phyloP scores from a whole-genome alignment of 2,113 vertebrate genomes.

The Sisor rabdophorus region DNA sequence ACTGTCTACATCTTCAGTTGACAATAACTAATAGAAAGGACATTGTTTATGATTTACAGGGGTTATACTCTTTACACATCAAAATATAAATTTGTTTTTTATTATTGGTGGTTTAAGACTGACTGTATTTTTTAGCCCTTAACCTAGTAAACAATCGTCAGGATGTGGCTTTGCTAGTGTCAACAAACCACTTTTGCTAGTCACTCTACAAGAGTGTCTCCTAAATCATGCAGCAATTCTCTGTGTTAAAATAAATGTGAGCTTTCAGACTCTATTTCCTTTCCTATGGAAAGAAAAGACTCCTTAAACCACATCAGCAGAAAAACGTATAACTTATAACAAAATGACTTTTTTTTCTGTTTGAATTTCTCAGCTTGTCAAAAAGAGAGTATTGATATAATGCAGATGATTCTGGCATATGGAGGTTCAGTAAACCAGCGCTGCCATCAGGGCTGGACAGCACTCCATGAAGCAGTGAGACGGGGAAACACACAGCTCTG shows the following conservation, averaged over 20 bases:
- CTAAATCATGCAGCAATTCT: background rate
- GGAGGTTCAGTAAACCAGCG: slow-evolving; percentile 86
- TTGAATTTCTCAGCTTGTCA: slow-evolving; percentile 76
- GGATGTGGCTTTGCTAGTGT: background rate
- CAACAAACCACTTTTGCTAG: background rate
- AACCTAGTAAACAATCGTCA: background rate
- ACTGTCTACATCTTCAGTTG: too few relatives aligned
- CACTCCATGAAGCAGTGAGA: slow-evolving; percentile 86
- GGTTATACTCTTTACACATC: background rate
- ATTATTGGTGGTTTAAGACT: background rate
- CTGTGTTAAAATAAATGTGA: background rate
- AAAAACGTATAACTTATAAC: background rate
- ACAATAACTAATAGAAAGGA: background rate
- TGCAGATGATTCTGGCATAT: slow-evolving; percentile 74
- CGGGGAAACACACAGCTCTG: slow-evolving; percentile 80
- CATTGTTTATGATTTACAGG: background rate
- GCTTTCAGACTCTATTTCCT: background rate
- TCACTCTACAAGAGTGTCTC: background rate
- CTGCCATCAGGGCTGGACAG: slow-evolving; percentile 86
- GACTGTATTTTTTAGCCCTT: background rate
- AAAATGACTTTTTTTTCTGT: background rate
- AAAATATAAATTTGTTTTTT: background rate
- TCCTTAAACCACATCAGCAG: background rate
- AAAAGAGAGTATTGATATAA: slow-evolving; percentile 74
- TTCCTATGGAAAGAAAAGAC: background rate